Evolutionary conservation across 1,140 invertebrate genomes (phyloP).

Genomic region (Eubasilissa regina): DNA sequence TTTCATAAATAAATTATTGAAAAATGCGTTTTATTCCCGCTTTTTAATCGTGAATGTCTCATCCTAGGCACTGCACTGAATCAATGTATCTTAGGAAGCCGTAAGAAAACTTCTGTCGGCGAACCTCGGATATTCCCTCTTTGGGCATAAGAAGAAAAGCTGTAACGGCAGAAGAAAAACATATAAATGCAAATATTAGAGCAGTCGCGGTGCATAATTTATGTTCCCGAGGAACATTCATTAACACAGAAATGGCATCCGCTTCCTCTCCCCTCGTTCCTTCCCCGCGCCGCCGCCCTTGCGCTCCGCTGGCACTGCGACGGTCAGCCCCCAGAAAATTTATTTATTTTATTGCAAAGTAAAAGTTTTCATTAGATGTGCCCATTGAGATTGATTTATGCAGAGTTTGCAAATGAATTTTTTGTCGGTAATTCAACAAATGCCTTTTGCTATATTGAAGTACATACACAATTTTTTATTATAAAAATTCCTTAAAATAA

Average conservation of each 20-base stretch:
- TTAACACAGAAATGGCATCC: conserved; percentile 61
- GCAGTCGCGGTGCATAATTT: conserved; percentile 61
- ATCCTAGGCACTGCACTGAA: neutral
- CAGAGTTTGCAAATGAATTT: neutral
- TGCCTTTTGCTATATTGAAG: neutral
- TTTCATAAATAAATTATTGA: too few relatives aligned
- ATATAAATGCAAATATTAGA: conserved; percentile 61
- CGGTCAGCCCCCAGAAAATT: conserved; percentile 26
- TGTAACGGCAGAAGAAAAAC: conserved; percentile 53
- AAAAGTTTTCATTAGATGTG: conserved; percentile 20
- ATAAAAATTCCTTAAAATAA: too few relatives aligned
- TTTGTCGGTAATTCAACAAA: neutral
- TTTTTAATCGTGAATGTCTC: too few relatives aligned
- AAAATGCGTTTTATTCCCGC: too few relatives aligned
- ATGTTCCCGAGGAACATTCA: conserved; percentile 60
- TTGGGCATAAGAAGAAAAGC: conserved; percentile 43
- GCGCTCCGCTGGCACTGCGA: conserved; percentile 12
- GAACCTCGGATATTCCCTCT: conserved; percentile 22
- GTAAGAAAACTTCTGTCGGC: neutral
- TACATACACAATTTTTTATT: too few relatives aligned
- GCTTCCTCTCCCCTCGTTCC: conserved; percentile 19
- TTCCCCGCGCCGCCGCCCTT: neutral
- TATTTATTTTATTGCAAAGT: conserved; percentile 39
- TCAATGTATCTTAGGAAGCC: too few relatives aligned
- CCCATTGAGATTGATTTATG: conserved; percentile 26